A percentile compares a stretch with the other conserved stretches of the same genome.
phyloP scores from a whole-genome alignment of 2,888 invertebrate species.

The Phalera bucephala region DNA sequence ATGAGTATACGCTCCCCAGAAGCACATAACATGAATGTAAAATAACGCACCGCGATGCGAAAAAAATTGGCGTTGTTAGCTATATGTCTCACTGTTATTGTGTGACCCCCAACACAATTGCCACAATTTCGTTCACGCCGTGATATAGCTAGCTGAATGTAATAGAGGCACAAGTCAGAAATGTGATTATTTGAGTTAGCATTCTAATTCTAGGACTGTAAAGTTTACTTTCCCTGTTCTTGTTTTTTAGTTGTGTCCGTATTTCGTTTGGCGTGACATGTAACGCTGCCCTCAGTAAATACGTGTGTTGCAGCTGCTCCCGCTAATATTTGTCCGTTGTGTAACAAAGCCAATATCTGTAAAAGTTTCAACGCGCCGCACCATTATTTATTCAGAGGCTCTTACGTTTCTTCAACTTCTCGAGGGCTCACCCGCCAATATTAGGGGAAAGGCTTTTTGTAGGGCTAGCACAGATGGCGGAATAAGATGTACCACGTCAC shows the following conservation, averaged over 20 bases:
- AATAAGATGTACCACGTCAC: no score
- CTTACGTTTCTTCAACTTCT: conserved; percentile 59
- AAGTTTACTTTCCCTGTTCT: no score
- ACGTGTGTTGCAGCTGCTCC: conserved; percentile 53
- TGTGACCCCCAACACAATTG: conserved; percentile 6
- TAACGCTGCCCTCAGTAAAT: conserved; percentile 18
- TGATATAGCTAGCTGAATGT: no score
- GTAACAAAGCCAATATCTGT: conserved; percentile 70
- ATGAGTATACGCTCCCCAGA: no score
- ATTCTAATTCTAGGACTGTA: no score
- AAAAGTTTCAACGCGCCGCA: conserved; percentile 57
- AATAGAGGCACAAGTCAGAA: no score
- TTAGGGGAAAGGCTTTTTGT: conserved; percentile 37
- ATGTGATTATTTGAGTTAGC: no score
- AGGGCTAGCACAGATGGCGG: no score
- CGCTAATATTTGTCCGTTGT: conserved; percentile 57
- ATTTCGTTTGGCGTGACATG: conserved; percentile 14
- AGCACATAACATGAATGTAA: no score
- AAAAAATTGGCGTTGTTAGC: no score
- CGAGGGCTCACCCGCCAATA: conserved; percentile 41
- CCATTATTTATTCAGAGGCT: conserved; percentile 69
- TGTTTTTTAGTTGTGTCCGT: no score
- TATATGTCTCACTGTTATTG: not conserved
- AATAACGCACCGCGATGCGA: no score
- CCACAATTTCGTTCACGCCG: conserved; percentile 14